Evolutionary conservation across 2,888 invertebrate genomes (phyloP), one percentile per base, ranked within the genome.

Genomic region (Philopedon plagiatum): DNA sequence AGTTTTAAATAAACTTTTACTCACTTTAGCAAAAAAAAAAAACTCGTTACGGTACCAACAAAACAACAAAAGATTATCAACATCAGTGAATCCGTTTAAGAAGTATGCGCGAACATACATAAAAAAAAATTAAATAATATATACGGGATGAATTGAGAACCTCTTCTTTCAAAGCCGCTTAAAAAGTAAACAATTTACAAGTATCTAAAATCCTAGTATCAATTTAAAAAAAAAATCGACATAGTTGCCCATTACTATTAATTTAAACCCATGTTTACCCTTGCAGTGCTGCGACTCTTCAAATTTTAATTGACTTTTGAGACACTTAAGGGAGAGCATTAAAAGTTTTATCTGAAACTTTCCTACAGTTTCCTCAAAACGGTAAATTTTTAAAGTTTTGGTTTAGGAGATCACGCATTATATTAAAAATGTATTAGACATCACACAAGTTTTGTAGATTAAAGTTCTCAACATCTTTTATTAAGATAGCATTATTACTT

Each of bases 311-410:
- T 65, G 41, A 44, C 39, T 65, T 65, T 29, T 21, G 32, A 41
- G 61, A 18, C 61, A 61, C 61, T 61, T 60, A 18, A 29, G 41
- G n/a, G 11, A 56, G 23, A 41, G 54, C 19, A 56, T 44, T 56
- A 56, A 56, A 37, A 56, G 41, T 65, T 65, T 56, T 65, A 65
- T 65, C 65, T 64, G 29, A 21, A 65, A 65, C 29, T 65, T 65
- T 64, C 41, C 34, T 56, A 41, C 29, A 65, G 26, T 29, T 51
- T 65, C 65, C 56, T 23, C 56, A 56, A 37, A 29, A 65, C 41
- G 15, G 56, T 56, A 65, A 23, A 56, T 65, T 44, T 56, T 65
- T 65, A 65, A 65, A 37, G 37, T 60, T 67, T 32, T 11, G 19
- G 26, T 60, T 67, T 60, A 60, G 18, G 49, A 60, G 60, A 60